A percentile compares a stretch with the other conserved stretches of the same genome.
These are phyloP conservation scores for Hyperopisus bebe DNA, from an alignment of 2,113 vertebrate species.

Conservation along the genomic window DNA sequence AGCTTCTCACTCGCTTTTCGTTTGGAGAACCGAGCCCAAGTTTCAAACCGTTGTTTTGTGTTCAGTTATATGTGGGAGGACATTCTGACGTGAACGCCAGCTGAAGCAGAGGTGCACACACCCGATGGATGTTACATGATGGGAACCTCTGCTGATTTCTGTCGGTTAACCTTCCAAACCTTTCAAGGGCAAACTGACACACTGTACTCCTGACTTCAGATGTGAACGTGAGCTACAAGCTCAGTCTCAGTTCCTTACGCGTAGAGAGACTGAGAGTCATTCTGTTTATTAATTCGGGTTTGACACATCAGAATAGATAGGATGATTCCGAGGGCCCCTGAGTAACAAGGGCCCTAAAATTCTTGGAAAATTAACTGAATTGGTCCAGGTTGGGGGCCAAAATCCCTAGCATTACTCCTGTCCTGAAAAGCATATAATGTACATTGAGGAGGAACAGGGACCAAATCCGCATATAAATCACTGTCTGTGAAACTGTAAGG, in stretches of 20 bases:
- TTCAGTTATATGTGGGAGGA: background rate
- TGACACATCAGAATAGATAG: background rate
- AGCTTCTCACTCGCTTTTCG: background rate
- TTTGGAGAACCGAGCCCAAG: background rate
- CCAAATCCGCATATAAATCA: background rate
- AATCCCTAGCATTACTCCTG: background rate
- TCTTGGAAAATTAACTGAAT: background rate
- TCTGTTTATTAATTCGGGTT: background rate
- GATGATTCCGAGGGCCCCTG: background rate
- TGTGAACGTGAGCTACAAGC: background rate
- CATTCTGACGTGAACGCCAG: background rate
- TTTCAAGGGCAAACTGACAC: background rate
- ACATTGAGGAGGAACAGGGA: background rate
- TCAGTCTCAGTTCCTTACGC: background rate
- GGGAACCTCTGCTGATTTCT: background rate
- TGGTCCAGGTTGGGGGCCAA: background rate
- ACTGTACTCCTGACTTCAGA: background rate
- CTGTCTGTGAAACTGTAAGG: background rate
- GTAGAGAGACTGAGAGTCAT: background rate
- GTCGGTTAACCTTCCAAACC: background rate
- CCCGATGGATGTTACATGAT: too few relatives aligned
- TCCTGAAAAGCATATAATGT: background rate
- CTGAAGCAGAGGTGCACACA: background rate
- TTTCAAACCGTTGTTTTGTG: background rate
- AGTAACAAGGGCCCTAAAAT: background rate